Evolutionary conservation across 2,113 vertebrate genomes (phyloP), one percentile per base, ranked within the genome.

Genomic region (Laticauda laticaudata): DNA sequence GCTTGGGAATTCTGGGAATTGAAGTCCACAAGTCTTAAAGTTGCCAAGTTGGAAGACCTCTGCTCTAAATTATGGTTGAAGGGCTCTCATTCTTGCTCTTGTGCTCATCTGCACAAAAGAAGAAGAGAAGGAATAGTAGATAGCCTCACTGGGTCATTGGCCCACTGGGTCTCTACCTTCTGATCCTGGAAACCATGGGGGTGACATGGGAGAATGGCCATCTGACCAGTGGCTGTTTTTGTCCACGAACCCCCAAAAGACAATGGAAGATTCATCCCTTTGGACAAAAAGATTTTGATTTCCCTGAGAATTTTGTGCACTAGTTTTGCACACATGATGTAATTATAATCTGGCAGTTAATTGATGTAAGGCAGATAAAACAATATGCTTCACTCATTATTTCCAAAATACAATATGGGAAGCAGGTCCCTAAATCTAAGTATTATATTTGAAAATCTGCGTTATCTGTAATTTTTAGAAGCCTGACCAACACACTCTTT

Each of bases 401-500:
- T 85, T 93, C 89, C 89, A 90, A 93, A 90, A 87, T 87, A 29
- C 45, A 90, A 54, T 23, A 43, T 26, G 45, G 48, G 11, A 86
- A 29, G 23, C 43, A 48, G 39, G 88, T 61, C 88, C 69, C 45
- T 90, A 86, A 90, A 61, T 90, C 4, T 53, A 93, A 97, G 95
- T 97, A 97, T 96, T 97, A 88, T 86, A 95, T 97, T 97, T 97
- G 92, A 57, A 95, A 94, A 88, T 95, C 95, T 96, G 69, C 94
- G 89, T 94, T 95, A 94, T 94, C 94, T 81, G 4, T 93, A 93
- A 91, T 95, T 96, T 54, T 88, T 93, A 94, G 93, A 97, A 96
- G 97, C 98, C 97, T 96, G 95, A 97, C 97, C 96, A 96, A 97
- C 97, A 97, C 97, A 97, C 96, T 97, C 93, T 96, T 51, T 95